Conservation (phyloP, 2,797 vertebrate species). For the Sebastes hopkinsi region DNA sequence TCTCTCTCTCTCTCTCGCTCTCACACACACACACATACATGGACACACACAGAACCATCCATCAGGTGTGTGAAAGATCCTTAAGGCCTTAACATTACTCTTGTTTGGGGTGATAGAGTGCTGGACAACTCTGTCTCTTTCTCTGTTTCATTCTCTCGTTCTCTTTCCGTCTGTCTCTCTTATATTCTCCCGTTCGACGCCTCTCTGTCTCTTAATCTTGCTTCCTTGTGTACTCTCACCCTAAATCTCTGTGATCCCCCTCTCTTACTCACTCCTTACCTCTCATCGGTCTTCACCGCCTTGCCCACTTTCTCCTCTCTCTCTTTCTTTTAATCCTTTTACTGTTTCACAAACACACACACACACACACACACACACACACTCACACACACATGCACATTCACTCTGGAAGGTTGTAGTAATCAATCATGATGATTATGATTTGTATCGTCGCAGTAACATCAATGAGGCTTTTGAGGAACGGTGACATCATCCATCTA, state of each 20-base stretch:
- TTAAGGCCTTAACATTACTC: slow-evolving; percentile 74
- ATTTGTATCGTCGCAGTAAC: slow-evolving; percentile 33
- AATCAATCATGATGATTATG: slow-evolving; percentile 60
- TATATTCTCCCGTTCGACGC: slow-evolving; percentile 39
- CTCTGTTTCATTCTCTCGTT: slow-evolving; percentile 44
- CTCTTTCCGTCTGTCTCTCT: slow-evolving; percentile 36
- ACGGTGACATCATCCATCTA: slow-evolving; percentile 58
- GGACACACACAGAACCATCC: slow-evolving; percentile 54
- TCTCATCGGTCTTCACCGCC: slow-evolving; percentile 2
- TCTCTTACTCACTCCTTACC: slow-evolving; percentile 11
- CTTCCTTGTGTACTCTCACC: slow-evolving; percentile 42
- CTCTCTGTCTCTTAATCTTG: slow-evolving; percentile 59
- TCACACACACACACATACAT: background rate
- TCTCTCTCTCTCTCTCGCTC: background rate
- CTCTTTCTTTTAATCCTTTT: slow-evolving; percentile 19
- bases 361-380: slow-evolving; percentile 2
- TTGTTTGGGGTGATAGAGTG: slow-evolving; percentile 73
- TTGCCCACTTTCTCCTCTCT: background rate
- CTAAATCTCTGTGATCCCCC: slow-evolving; percentile 55
- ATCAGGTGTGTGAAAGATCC: slow-evolving; percentile 68
- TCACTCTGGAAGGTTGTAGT: slow-evolving; percentile 4
- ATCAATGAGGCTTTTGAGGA: slow-evolving; percentile 42
- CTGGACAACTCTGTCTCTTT: slow-evolving; percentile 60
- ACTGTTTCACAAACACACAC: background rate
- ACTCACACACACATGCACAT: background rate